Evolutionary conservation across 2,888 invertebrate genomes (phyloP).

Genomic region (Lasioglossum leucozonium): DNA sequence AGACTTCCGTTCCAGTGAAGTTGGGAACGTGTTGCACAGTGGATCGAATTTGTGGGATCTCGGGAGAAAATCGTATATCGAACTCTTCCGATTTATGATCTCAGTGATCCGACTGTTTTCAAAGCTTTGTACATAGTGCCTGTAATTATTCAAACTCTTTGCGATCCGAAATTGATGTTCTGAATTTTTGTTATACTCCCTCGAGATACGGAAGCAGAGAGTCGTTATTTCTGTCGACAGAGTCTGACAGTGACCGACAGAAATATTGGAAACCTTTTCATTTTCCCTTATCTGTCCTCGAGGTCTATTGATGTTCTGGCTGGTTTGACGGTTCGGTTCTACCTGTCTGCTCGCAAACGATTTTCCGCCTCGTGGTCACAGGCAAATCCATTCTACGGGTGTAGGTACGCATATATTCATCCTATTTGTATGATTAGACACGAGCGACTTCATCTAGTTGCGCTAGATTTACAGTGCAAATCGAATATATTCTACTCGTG

Average conservation of each 20-base stretch:
- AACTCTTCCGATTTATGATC: neutral
- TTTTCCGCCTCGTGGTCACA: neutral
- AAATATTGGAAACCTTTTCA: neutral
- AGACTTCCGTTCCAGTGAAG: neutral
- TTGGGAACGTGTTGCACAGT: neutral
- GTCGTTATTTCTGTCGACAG: neutral
- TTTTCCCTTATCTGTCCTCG: constrained; percentile 6
- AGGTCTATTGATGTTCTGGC: neutral
- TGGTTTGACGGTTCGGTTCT: neutral
- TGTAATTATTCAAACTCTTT: neutral
- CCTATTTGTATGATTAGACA: neutral
- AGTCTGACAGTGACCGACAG: neutral
- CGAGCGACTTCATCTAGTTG: neutral
- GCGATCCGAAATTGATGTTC: too few species aligned
- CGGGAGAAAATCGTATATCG: neutral
- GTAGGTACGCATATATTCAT: neutral
- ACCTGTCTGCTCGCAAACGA: neutral
- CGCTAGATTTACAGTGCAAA: neutral
- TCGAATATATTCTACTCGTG: neutral
- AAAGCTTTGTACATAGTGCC: neutral
- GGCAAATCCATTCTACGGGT: neutral
- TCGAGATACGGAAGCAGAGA: neutral
- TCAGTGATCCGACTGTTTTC: neutral
- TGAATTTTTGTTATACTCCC: neutral
- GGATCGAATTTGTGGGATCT: neutral